A percentile compares a stretch with the other conserved stretches of the same genome.
Evolutionary conservation across 2,888 invertebrate species (phyloP).

Genomic region (Terebella lapidaria): DNA sequence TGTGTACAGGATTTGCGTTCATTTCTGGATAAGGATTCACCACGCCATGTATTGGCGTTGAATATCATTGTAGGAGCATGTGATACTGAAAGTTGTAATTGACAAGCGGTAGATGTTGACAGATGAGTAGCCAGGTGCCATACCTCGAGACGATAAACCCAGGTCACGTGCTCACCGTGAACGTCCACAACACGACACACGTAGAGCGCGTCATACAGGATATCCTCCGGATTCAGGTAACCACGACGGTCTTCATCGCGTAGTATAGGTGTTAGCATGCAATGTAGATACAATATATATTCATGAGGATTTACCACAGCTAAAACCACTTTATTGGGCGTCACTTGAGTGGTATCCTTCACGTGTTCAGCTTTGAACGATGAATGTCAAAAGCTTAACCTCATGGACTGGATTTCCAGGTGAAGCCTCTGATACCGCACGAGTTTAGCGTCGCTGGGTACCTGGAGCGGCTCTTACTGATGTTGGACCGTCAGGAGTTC

Average conservation of each 20-base stretch:
- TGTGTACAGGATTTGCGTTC: background rate
- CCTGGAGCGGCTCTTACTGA: background rate
- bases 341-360: no score
- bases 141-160: constrained; percentile 21
- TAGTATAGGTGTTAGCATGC: no score
- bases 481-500: background rate
- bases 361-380: no score
- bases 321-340: no score
- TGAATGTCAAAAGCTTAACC: no score
- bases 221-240: no score
- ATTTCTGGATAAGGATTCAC: constrained; percentile 2
- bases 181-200: constrained; percentile 2
- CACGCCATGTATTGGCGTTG: no score
- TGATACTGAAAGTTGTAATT: background rate
- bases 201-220: constrained; percentile 1
- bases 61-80: no score
- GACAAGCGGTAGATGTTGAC: background rate
- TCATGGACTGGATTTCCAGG: no score
- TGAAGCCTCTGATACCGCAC: background rate
- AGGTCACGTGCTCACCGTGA: constrained; percentile 17
- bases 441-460: background rate
- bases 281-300: no score
- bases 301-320: no score
- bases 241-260: no score
- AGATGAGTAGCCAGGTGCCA: constrained; percentile 22